phyloP scores from a whole-genome alignment of 2,113 vertebrate species.

The Caranx ignobilis region DNA sequence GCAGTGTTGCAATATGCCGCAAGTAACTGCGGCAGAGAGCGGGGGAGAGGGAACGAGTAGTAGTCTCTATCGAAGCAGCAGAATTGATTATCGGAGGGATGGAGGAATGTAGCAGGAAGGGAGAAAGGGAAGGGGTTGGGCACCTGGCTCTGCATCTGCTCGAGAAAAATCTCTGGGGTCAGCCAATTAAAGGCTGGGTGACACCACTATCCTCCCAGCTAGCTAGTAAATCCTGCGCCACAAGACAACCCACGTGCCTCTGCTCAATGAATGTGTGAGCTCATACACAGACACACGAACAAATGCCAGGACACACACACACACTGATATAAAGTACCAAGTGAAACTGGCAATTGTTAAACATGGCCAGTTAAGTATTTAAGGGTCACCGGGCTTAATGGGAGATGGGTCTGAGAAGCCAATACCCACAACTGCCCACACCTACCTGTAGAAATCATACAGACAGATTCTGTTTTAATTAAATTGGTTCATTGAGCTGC shows the following conservation, averaged over 20 bases:
- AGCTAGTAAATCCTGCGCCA: conserved; percentile 69
- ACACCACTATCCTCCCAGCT: conserved; percentile 63
- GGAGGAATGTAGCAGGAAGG: conserved; percentile 50
- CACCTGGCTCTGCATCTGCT: conserved; percentile 58
- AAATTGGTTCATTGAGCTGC: not conserved
- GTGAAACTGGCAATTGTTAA: not conserved
- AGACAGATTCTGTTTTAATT: not conserved
- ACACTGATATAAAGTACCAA: not conserved
- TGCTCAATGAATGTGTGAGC: conserved; percentile 50
- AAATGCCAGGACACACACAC: conserved; percentile 15
- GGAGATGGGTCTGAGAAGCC: not conserved
- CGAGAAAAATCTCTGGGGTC: conserved; percentile 69
- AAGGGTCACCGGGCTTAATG: conserved; percentile 1
- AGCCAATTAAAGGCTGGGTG: conserved; percentile 74
- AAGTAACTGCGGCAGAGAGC: conserved; percentile 66
- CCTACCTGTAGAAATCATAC: not conserved
- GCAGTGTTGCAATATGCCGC: conserved; percentile 64
- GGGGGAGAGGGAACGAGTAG: conserved; percentile 35
- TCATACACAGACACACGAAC: conserved; percentile 14
- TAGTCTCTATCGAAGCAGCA: conserved; percentile 54
- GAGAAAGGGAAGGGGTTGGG: conserved; percentile 43
- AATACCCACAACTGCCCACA: too few relatives aligned
- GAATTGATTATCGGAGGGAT: conserved; percentile 69
- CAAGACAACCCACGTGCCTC: conserved; percentile 63
- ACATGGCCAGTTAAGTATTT: not conserved